Evolutionary conservation across 2,113 vertebrate genomes (phyloP), one percentile per base, ranked within the genome.

Genomic region (Falco punctatus): DNA sequence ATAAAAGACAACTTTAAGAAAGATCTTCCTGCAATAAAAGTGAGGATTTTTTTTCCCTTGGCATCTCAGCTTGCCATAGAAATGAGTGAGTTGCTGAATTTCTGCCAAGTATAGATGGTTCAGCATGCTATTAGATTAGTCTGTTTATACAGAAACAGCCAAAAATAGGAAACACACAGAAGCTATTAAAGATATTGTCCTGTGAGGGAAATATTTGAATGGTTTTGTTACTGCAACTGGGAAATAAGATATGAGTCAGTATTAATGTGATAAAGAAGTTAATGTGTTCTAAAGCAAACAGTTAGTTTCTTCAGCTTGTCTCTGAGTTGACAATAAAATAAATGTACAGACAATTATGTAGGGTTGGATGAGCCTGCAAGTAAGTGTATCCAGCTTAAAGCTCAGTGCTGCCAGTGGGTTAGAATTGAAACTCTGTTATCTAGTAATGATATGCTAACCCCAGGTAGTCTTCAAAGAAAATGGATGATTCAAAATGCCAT

Each of bases 91-190:
- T 95, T 98, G 97, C 97, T 98, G 98, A 98, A 98, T 97, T 97
- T 97, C 98, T 98, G 98, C 98, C 98, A 98, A 98, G 96, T 96
- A 82, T 96, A 98, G 98, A 98, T 98, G 97, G 98, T 98, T 98
- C 97, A 98, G 98, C 94, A 95, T 93, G 97, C 98, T 98, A 98
- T 98, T 98, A 98, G 97, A 98, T 98, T 98, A 98, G 98, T 97
- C 97, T 98, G 98, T 98, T 98, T 98, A 98, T 98, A 98, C 94
- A 98, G 98, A 98, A 98, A 98, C 97, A 98, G 98, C 97, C 98
- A 96, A 98, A 98, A 98, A 98, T 98, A 98, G 98, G 97, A 98
- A 98, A 98, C 97, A 97, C 97, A 97, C 95, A 97, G 94, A 98
- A 98, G 97, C 98, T 98, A 98, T 98, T 98, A 98, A 97, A 98